Conservation (phyloP, 2,888 invertebrate species). For the Calameuta idolon region DNA sequence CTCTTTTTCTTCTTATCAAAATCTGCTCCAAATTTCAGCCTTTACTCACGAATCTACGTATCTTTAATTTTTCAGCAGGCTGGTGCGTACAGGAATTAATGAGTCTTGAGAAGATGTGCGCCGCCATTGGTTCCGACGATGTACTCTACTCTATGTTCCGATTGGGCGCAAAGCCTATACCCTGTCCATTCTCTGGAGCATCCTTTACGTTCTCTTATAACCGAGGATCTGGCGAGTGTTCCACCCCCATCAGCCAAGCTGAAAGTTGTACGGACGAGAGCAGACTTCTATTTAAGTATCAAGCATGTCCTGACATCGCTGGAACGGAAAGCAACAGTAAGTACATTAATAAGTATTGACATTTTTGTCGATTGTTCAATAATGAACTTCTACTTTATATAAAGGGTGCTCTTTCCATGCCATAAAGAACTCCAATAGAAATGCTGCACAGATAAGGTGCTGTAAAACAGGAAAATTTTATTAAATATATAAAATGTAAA, state of each 20-base stretch:
- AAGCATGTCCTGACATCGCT: slow-evolving; percentile 84
- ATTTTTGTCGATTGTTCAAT: background rate
- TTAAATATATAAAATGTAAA: background rate
- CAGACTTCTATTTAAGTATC: slow-evolving; percentile 82
- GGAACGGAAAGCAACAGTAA: slow-evolving; percentile 84
- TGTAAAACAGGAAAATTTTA: background rate
- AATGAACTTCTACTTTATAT: background rate
- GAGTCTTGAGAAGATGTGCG: slow-evolving; percentile 74
- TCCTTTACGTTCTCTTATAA: slow-evolving; percentile 87
- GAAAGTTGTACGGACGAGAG: slow-evolving; percentile 90
- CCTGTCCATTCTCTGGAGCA: slow-evolving; percentile 84
- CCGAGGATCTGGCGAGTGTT: slow-evolving; percentile 78
- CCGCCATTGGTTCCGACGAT: slow-evolving; percentile 79
- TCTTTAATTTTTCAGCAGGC: slow-evolving; percentile 66
- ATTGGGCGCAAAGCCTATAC: slow-evolving; percentile 74
- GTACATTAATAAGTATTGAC: slow-evolving; percentile 32
- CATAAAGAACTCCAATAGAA: background rate
- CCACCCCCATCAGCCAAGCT: slow-evolving; percentile 80
- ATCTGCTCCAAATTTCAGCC: background rate
- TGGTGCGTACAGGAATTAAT: slow-evolving; percentile 72
- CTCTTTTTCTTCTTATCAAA: background rate
- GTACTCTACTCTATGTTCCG: slow-evolving; percentile 82
- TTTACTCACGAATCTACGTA: background rate
- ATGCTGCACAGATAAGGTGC: background rate
- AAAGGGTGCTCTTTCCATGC: background rate